Percentiles rank a stretch among this genome's conserved stretches.
phyloP scores from a whole-genome alignment of 1,140 invertebrate species.

The Drosophila tristis region DNA sequence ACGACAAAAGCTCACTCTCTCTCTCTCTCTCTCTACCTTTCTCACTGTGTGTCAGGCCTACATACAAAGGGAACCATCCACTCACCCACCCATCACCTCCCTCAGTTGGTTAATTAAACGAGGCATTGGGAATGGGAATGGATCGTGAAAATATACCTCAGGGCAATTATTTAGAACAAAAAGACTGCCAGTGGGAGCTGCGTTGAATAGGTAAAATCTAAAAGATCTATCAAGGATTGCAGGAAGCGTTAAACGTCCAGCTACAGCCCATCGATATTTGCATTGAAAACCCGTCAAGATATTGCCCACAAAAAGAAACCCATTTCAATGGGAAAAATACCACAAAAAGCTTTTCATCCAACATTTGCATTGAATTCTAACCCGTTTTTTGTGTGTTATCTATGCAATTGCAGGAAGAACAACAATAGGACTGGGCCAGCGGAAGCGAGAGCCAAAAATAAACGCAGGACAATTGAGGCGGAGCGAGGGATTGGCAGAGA shows the following conservation, averaged over 20 bases:
- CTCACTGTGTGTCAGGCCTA: constrained; percentile 19
- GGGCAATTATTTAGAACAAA: constrained; percentile 38
- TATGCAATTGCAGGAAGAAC: constrained; percentile 32
- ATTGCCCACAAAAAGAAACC: too few species aligned
- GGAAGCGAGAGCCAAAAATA: too few species aligned
- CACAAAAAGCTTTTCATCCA: too few species aligned
- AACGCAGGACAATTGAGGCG: constrained; percentile 22
- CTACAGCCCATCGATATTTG: too few species aligned
- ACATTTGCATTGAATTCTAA: constrained; percentile 19
- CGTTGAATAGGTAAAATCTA: too few species aligned
- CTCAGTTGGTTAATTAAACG: constrained; percentile 59
- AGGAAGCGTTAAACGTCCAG: too few species aligned
- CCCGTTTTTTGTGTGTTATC: not conserved
- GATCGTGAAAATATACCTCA: constrained; percentile 13
- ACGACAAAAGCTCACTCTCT: constrained; percentile 25
- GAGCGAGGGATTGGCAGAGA: constrained; percentile 27
- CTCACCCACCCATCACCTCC: not conserved
- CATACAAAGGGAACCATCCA: constrained; percentile 45
- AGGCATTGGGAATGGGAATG: constrained; percentile 41
- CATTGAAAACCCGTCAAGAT: too few species aligned
- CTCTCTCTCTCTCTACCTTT: not conserved
- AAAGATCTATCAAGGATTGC: too few species aligned
- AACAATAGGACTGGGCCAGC: constrained; percentile 12
- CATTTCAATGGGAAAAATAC: too few species aligned
- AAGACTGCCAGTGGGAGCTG: not conserved